Evolutionary conservation across 2,113 vertebrate genomes (phyloP), one percentile per base, ranked within the genome.

Genomic region (Psittacula cyanocephala): DNA sequence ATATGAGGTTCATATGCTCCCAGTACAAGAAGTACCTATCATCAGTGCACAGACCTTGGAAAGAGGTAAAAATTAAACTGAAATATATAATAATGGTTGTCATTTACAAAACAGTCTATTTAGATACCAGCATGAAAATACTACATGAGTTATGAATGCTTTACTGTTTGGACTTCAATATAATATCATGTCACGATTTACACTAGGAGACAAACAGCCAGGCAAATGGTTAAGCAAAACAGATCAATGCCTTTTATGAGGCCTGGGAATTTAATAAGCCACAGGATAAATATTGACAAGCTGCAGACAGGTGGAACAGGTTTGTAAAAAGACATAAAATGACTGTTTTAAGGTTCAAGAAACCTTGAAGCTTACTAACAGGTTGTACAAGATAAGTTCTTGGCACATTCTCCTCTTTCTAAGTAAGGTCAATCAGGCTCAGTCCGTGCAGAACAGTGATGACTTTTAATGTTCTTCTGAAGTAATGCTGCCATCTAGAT

Each of bases 401-500:
- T 95, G 94, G 59, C 35, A 6, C 12, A 17, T 17, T 89, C 25
- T 82, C 37, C 62, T 53, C 33, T 60, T 86, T 59, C 39, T 84
- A 76, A 89, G 23, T 67, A 52, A 84, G 75, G 74, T 81, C 65
- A 63, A 11, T 24, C 46, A 47, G 35, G 70, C 43, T 93, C 68
- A 52, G 64, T 9, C 55, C 7, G 3, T 13, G 49, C 86, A 81
- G 59, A 84, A 41, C 64, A 7, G 43, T 15, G 23, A 31, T 24
- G 37, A 18, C 15, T 88, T 43, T 22, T 10, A 35, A 33, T 2
- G 14, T 17, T 93, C 52, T 94, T 31, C 86, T 94, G 93, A 82
- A 92, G 77, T 80, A 92, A 95, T 23, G 79, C 74, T 96, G 93
- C 89, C 96, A 93, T 74, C 97, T 96, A 97, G 91, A 76, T 1